Base-by-base conservation (phyloP, 2,113 vertebrate species). In the Oreocharis arfaki region DNA sequence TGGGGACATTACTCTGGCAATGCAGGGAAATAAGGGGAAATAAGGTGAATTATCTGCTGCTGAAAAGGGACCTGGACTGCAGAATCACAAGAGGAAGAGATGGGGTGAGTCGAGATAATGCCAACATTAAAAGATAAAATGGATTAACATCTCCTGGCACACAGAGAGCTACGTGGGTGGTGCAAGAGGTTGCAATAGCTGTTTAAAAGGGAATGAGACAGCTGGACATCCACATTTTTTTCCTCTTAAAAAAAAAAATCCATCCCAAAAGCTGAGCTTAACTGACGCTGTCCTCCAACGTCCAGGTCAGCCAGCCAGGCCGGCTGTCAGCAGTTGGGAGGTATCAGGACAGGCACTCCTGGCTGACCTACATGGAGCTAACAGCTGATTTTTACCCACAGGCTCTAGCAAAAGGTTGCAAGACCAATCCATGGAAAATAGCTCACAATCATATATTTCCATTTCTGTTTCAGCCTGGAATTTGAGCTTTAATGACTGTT, bases 101-200 rank as follows among this genome's bases (percentile, higher is more conserved):
- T 84, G 49, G 84, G 17, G 60, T 35, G 35, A 95, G 90, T 90
- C 57, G 86, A 95, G 95, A 92, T 95, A 96, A 96, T 84, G 76
- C 90, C 69, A 92, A 96, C 92, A 92, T 96, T 95, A 96, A 95
- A 93, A 97, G 96, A 93, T 96, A 94, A 94, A 92, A 94, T 81
- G 92, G 96, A 96, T 96, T 95, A 96, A 87, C 80, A 86, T 90
- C 64, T 92, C 80, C n/a, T 71, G 73, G 90, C 32, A 33, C 8
- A 15, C 68, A 55, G 78, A 86, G 84, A 69, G 91, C 79, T 73
- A 71, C 5, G 42, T 92, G 90, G 92, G 92, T 67, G 87, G 87
- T 93, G 50, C 81, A 79, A 76, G 78, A 93, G 93, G 68, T 85
- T 94, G 87, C 75, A 81, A 41, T 35, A 86, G 90, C 87, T 74